Percentiles rank a stretch among this genome's conserved stretches.
Conservation (phyloP, 2,888 invertebrate species). For the Zygothrica quintamaculata region DNA sequence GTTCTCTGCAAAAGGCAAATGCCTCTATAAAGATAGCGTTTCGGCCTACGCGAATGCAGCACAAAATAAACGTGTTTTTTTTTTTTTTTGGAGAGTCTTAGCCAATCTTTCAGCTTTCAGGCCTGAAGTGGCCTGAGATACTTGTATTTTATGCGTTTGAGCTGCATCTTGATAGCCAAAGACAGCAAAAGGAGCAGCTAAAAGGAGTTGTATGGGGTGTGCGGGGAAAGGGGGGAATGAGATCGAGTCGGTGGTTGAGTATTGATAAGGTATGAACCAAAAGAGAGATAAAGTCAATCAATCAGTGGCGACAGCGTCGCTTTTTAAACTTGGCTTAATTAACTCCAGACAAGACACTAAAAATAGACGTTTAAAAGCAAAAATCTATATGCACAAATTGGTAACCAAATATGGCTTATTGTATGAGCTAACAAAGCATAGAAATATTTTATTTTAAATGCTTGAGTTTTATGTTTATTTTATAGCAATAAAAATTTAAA, state of each 20-base stretch:
- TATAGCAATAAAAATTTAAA: too few relatives aligned
- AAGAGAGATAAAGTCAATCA: conserved; percentile 73
- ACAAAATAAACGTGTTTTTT: conserved; percentile 50
- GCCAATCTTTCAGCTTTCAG: conserved; percentile 27
- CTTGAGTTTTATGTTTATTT: too few relatives aligned
- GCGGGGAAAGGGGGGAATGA: not conserved
- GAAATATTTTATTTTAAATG: conserved; percentile 39
- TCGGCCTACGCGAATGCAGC: conserved; percentile 48
- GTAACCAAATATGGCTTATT: conserved; percentile 64
- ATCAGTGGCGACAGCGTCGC: conserved; percentile 69
- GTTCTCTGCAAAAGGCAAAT: conserved; percentile 47
- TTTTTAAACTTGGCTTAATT: conserved; percentile 72
- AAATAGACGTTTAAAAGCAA: conserved; percentile 52
- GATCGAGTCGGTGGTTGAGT: conserved; percentile 48
- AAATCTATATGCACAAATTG: conserved; percentile 42
- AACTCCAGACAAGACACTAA: conserved; percentile 52
- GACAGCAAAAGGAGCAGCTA: conserved; percentile 12
- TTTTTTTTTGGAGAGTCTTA: too few relatives aligned
- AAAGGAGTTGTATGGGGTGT: conserved; percentile 8
- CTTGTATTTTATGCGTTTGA: conserved; percentile 49
- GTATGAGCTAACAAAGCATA: conserved; percentile 46
- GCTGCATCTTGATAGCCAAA: conserved; percentile 62
- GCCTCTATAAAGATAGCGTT: conserved; percentile 52
- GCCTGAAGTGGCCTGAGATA: conserved; percentile 35
- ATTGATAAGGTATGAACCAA: conserved; percentile 61